phyloP scores from a whole-genome alignment of 2,797 vertebrate species.

The Sibirionetta formosa region DNA sequence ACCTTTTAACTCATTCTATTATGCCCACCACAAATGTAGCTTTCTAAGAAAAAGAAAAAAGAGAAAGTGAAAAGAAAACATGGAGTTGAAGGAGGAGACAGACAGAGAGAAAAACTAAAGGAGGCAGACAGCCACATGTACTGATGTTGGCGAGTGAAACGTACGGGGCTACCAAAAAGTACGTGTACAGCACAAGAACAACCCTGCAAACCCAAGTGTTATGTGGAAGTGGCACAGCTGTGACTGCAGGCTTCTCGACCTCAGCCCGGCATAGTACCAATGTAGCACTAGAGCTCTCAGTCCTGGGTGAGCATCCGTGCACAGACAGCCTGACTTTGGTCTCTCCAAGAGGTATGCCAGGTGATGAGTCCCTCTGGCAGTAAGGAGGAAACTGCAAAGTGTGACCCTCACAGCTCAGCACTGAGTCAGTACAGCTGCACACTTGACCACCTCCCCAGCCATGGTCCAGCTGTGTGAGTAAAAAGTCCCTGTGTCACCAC shows the following conservation, averaged over 20 bases:
- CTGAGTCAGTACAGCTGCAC: neutral
- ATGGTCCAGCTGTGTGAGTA: accelerated
- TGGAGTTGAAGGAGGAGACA: neutral
- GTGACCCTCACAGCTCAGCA: neutral
- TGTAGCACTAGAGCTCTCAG: accelerated
- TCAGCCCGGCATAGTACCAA: accelerated
- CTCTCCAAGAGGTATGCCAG: neutral
- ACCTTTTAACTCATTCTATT: constrained; percentile 29
- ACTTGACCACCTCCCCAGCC: neutral
- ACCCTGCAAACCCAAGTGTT: neutral
- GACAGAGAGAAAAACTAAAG: neutral
- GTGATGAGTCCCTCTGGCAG: neutral
- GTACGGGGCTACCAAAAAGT: accelerated
- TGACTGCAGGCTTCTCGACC: neutral
- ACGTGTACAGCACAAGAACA: accelerated
- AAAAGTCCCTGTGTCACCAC: accelerated
- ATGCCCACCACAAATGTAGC: neutral
- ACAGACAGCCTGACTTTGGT: neutral
- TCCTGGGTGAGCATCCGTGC: accelerated
- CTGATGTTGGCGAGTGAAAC: neutral
- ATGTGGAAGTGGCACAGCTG: neutral
- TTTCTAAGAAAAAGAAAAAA: accelerated
- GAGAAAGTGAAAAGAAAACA: neutral
- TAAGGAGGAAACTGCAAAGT: neutral
- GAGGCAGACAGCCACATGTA: neutral